These are phyloP conservation scores for Aporophyla lueneburgensis DNA, from an alignment of 2,888 invertebrate genomes.

Conservation along the genomic window DNA sequence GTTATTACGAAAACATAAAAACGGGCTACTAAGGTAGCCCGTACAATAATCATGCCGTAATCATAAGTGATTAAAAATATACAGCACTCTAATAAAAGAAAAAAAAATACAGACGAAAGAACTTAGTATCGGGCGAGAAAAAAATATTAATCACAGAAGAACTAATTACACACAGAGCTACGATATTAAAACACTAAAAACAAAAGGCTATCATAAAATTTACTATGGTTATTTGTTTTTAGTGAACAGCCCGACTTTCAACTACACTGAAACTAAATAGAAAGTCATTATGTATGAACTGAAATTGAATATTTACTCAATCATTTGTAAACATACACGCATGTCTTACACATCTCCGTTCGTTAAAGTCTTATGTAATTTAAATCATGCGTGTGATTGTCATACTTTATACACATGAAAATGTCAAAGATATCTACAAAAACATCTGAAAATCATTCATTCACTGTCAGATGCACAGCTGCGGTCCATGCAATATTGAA, in stretches of 20 bases:
- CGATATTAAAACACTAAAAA: constrained; percentile 31
- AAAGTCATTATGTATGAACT: constrained; percentile 11
- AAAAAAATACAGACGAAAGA: not conserved
- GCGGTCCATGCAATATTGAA: not conserved
- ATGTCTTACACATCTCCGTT: not conserved
- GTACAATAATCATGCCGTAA: no score
- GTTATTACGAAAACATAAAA: no score
- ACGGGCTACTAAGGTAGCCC: no score
- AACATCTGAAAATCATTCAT: not conserved
- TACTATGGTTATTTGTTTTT: constrained; percentile 2
- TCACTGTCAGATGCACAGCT: not conserved
- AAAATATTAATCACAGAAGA: not conserved
- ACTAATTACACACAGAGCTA: not conserved
- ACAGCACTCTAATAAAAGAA: not conserved
- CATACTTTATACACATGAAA: not conserved
- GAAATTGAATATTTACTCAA: constrained; percentile 13
- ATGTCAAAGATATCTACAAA: no score
- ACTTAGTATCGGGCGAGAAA: not conserved
- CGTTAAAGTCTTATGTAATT: not conserved
- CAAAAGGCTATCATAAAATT: constrained; percentile 7
- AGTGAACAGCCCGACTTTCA: constrained; percentile 28
- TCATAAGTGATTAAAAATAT: not conserved
- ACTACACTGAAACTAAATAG: not conserved
- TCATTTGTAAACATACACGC: constrained; percentile 10
- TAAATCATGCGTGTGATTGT: not conserved